A percentile compares a stretch with the other conserved stretches of the same genome.
These are phyloP conservation scores for Orthochromis indermauri DNA, from an alignment of 2,113 vertebrate species.

Conservation along the genomic window DNA sequence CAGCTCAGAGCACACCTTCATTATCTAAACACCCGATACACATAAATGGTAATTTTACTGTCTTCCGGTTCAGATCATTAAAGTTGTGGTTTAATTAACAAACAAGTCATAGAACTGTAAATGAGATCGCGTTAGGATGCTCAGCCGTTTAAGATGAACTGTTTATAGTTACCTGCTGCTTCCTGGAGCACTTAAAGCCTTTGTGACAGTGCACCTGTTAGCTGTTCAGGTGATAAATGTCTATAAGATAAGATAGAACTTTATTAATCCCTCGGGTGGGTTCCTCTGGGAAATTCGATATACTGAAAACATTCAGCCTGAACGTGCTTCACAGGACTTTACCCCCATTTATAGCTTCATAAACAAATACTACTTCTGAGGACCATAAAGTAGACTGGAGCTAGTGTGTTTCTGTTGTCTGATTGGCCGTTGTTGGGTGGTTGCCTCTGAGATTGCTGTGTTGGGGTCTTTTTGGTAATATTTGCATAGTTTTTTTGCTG, in stretches of 20 bases:
- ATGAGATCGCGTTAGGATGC: accelerated
- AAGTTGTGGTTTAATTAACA: not conserved
- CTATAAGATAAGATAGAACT: no score
- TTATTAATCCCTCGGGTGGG: no score
- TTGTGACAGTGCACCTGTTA: not conserved
- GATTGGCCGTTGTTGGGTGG: not conserved
- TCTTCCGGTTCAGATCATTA: accelerated
- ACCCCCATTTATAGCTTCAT: not conserved
- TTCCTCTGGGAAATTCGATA: no score
- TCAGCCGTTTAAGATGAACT: not conserved
- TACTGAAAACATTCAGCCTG: not conserved
- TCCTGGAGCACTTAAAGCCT: not conserved
- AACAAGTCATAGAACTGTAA: not conserved
- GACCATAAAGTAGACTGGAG: not conserved
- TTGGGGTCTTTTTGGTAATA: not conserved
- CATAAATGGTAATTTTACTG: accelerated
- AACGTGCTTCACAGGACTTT: accelerated
- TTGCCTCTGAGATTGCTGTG: not conserved
- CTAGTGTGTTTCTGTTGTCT: not conserved
- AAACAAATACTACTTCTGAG: not conserved
- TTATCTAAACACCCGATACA: not conserved
- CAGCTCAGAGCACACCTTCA: not conserved
- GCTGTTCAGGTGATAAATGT: not conserved
- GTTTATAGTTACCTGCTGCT: not conserved
- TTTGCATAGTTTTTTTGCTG: not conserved